Evolutionary conservation across 2,797 vertebrate species (phyloP), one percentile per base, ranked within the genome.

Genomic region (Smutsia gigantea): DNA sequence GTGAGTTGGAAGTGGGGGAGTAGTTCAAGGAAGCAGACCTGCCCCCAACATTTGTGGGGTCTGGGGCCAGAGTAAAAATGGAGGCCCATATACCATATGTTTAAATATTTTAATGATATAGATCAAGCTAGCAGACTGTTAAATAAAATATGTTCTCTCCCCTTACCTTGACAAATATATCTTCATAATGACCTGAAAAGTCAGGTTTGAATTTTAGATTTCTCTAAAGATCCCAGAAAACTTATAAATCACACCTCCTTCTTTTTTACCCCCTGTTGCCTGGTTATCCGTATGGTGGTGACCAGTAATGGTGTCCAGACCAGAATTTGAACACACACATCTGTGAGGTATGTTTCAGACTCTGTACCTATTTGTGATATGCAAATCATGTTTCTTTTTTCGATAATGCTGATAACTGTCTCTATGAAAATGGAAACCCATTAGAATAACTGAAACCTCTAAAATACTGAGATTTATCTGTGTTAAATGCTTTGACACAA

Each of bases 401-500:
- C 46, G 23, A 79, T 87, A 87, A 72, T 29, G 23, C 46, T 85
- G 37, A 85, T 97, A 55, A 57, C 77, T 86, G 42, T 86, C 42
- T 92, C 69, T 95, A n/a, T 89, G 87, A 95, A 98, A 96, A 85
- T 93, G 63, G 31, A 27, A 85, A 92, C 86, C 69, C 39, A 64
- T 59, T 92, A 82, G 29, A 91, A 92, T 74, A 92, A 90, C 53
- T 29, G 57, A 96, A 96, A 84, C 84, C 34, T 97, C 57, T 95
- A 96, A 97, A 90, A 92, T 1, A 23, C 90, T 97, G 92, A 98
- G 63, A 85, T 87, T 55, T 97, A 95, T 96, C 88, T 96, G 49
- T 92, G 90, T 96, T 96, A 98, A 98, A 95, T 93, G n/a, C 95
- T 98, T 98, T 97, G 97, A 98, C 94, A 97, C 57, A 89, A 57